A percentile compares a stretch with the other conserved stretches of the same genome.
phyloP scores from a whole-genome alignment of 2,797 vertebrate species.

The Hoplostethus mediterraneus region DNA sequence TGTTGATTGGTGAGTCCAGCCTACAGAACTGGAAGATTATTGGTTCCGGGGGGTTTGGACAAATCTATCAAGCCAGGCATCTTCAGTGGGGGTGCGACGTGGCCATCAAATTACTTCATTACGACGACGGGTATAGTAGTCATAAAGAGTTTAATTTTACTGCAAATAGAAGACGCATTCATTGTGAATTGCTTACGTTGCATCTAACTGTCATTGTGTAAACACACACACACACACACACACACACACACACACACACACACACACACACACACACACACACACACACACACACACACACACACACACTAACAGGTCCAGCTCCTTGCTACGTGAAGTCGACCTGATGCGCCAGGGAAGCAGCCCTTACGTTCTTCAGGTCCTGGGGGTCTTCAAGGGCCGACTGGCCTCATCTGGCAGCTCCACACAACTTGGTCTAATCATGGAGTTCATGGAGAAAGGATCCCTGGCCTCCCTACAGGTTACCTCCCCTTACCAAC shows the following conservation, averaged over 20 bases:
- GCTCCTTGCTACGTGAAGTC: slow-evolving; percentile 71
- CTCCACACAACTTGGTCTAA: slow-evolving; percentile 69
- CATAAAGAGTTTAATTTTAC: neutral
- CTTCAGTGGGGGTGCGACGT: slow-evolving; percentile 68
- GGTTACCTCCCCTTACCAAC: slow-evolving; percentile 42
- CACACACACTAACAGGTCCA: slow-evolving; percentile 33
- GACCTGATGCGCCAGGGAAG: slow-evolving; percentile 76
- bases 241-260: neutral
- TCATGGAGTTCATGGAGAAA: slow-evolving; percentile 86
- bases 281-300: slow-evolving; percentile 7
- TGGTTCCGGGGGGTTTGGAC: slow-evolving; percentile 80
- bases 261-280: slow-evolving; percentile 22
- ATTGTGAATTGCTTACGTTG: neutral
- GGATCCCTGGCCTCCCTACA: slow-evolving; percentile 77
- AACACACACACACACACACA: slow-evolving; percentile 15
- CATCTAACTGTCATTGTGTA: neutral
- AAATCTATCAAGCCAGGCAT: slow-evolving; percentile 77
- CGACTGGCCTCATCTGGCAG: neutral
- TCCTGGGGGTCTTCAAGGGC: slow-evolving; percentile 76
- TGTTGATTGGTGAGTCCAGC: slow-evolving; percentile 41
- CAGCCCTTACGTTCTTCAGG: slow-evolving; percentile 73
- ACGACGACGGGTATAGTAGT: slow-evolving; percentile 70
- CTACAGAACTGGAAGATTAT: slow-evolving; percentile 67
- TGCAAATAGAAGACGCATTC: neutral
- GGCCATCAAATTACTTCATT: slow-evolving; percentile 80